Evolutionary conservation across 2,113 vertebrate species (phyloP), one percentile per base, ranked within the genome.

Genomic region (Patagioenas fasciata): DNA sequence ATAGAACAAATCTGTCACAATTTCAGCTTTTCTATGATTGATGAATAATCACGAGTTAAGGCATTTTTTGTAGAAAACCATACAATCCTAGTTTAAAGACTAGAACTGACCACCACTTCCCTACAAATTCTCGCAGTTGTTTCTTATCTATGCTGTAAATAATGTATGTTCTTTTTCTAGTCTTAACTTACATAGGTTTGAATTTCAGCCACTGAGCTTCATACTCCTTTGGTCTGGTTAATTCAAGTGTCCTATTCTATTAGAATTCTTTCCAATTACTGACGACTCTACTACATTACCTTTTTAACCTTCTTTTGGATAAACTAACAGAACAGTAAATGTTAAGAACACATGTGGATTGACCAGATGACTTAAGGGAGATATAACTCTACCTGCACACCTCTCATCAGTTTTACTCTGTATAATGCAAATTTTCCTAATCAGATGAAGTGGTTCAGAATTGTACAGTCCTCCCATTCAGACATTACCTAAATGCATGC

Each of bases 361-460:
- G 21, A 80, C 40, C 26, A 88, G 66, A 64, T 82, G 53, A 16
- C 24, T 91, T 88, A 40, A 75, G 62, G 13, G 17, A 89, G 54
- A 85, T 66, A 75, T 9, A 91, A 77, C 21, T 72, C 24, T 47
- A 70, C 28, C 57, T 88, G 91, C 58, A 80, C 5, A 0, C 73
- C 67, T 91, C 44, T 83, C 26, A 88, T 90, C 80, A 93, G 40
- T 10, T 93, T 13, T 73, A 47, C 21, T 51, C 38, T 32, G 12
- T 93, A 61, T 47, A 93, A 85, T 69, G n/a, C 47, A 90, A 88
- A 91, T 90, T 75, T 69, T 91, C 67, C 36, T 94, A 83, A 96
- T 93, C 58, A 85, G 62, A 85, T 85, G 12, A 94, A 94, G 75
- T 91, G 47, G 58, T 91, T 21, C 40, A 93, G 54, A 77, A 77